Evolutionary conservation across 1,140 invertebrate species (phyloP).

Genomic region (Cherax quadricarinatus): DNA sequence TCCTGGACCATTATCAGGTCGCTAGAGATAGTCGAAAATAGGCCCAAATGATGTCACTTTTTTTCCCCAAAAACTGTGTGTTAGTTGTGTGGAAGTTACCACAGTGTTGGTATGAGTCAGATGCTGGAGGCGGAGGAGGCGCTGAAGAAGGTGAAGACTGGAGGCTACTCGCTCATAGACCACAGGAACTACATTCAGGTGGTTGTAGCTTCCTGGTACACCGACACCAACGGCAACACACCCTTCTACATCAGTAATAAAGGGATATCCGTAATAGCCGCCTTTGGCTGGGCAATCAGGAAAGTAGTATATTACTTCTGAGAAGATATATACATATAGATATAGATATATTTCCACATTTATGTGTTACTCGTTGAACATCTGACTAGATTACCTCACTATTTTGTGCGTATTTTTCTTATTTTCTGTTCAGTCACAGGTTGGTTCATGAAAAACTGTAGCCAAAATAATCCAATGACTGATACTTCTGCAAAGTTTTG

Average conservation of each 20-base stretch:
- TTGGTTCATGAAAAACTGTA: no score
- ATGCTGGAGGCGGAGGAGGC: neutral
- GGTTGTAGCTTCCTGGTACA: conserved; percentile 2
- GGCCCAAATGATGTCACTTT: neutral
- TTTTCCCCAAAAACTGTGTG: neutral
- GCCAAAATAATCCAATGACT: no score
- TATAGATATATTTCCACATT: no score
- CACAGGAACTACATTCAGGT: conserved; percentile 28
- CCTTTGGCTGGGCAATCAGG: conserved; percentile 25
- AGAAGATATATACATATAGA: neutral
- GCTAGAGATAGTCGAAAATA: neutral
- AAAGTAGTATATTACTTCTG: neutral
- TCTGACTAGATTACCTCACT: neutral
- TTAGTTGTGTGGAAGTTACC: neutral
- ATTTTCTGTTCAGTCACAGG: no score
- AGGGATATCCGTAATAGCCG: conserved; percentile 8
- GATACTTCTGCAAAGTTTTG: no score
- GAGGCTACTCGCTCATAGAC: conserved; percentile 7
- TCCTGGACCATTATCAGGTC: neutral
- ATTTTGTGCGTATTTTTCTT: neutral
- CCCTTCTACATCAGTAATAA: conserved; percentile 32
- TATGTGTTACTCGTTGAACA: neutral
- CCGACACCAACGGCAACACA: neutral
- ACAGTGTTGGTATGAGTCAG: neutral
- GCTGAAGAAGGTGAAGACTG: neutral